These are phyloP conservation scores for Oscheius myriophilus DNA, from an alignment of 2,888 invertebrate species.

Conservation along the genomic window DNA sequence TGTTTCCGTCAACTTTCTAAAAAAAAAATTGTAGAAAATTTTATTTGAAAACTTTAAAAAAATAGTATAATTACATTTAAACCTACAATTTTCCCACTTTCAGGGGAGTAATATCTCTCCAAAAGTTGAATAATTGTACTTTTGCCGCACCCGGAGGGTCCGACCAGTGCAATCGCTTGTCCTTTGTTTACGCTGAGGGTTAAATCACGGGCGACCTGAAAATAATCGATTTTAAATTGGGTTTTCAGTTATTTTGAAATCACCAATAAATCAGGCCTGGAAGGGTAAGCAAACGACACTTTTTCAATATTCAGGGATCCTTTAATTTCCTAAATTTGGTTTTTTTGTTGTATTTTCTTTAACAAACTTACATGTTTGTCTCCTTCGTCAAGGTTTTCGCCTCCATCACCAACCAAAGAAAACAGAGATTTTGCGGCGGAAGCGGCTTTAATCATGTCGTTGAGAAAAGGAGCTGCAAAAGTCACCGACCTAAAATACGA, in stretches of 20 bases:
- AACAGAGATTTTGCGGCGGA: slow-evolving; percentile 28
- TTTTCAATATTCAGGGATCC: slow-evolving; percentile 80
- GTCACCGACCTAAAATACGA: slow-evolving; percentile 22
- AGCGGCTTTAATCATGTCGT: slow-evolving; percentile 21
- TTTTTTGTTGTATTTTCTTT: neutral
- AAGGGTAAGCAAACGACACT: slow-evolving; percentile 85
- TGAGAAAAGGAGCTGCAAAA: slow-evolving; percentile 25
- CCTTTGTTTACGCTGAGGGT: slow-evolving; percentile 66
- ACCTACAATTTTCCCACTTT: slow-evolving; percentile 66
- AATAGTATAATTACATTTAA: neutral
- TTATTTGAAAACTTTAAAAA: too few species aligned
- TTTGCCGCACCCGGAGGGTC: slow-evolving; percentile 72
- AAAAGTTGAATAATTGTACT: slow-evolving; percentile 71
- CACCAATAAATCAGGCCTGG: slow-evolving; percentile 78
- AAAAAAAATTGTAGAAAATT: slow-evolving; percentile 10
- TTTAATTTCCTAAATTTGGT: slow-evolving; percentile 34
- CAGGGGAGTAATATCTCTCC: slow-evolving; percentile 71
- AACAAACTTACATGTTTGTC: slow-evolving; percentile 19
- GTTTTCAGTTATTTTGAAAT: too few species aligned
- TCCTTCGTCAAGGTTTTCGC: slow-evolving; percentile 22
- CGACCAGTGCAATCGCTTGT: slow-evolving; percentile 72
- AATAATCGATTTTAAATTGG: too few species aligned
- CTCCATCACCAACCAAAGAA: slow-evolving; percentile 14
- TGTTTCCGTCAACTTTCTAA: slow-evolving; percentile 42
- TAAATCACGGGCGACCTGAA: slow-evolving; percentile 77